phyloP scores from a whole-genome alignment of 2,113 vertebrate genomes.

The Antennarius striatus region DNA sequence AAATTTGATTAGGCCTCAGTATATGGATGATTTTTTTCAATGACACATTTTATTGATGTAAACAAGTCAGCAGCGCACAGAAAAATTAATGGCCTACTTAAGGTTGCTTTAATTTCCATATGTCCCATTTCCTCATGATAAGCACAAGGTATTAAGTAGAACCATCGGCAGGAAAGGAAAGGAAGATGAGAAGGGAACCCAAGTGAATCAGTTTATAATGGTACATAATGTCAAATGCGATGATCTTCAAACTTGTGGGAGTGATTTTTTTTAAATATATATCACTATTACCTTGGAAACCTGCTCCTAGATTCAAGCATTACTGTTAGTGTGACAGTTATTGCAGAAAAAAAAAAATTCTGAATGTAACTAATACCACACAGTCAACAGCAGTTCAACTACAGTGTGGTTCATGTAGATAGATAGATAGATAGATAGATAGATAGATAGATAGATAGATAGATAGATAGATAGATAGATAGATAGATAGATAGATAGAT shows the following conservation, averaged over 20 bases:
- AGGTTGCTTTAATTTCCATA: conserved; percentile 57
- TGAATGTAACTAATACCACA: no score
- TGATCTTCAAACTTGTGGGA: conserved; percentile 26
- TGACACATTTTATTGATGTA: conserved; percentile 47
- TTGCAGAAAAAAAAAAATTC: no score
- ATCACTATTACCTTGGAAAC: no score
- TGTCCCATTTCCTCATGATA: conserved; percentile 44
- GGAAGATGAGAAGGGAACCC: conserved; percentile 8
- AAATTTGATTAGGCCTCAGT: conserved; percentile 43
- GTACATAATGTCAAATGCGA: conserved; percentile 26
- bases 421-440: no score
- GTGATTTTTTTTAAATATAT: no score
- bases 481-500: no score
- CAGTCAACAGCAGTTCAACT: no score
- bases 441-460: no score
- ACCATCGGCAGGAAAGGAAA: neutral
- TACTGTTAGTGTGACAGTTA: no score
- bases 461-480: no score
- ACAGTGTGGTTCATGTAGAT: no score
- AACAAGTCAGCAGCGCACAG: conserved; percentile 49
- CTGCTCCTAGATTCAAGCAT: no score
- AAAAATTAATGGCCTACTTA: conserved; percentile 59
- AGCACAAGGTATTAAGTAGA: conserved; percentile 24
- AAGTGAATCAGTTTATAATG: conserved; percentile 13
- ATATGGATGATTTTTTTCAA: conserved; percentile 37